Evolutionary conservation across 35 echinoderm and acorn worm species (phyloP).

Genomic region (Diadema setosum): DNA sequence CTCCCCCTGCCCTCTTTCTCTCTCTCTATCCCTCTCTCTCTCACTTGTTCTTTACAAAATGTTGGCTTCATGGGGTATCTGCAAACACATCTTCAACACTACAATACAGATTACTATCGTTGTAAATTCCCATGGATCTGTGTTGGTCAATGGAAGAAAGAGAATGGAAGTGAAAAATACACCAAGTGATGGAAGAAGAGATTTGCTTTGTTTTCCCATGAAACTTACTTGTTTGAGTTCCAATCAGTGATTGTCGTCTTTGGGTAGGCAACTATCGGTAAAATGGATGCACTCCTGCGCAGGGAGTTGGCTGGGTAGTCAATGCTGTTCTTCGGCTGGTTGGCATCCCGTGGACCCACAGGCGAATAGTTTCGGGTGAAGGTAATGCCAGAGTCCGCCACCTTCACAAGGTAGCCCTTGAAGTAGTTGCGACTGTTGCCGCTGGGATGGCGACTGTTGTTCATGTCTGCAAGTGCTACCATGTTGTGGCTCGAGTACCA

Average conservation of each 20-base stretch:
- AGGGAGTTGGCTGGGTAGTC: neutral
- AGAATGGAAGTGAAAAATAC: no score
- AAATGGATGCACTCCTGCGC: neutral
- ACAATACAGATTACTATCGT: no score
- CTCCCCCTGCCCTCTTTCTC: no score
- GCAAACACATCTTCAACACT: no score
- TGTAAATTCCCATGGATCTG: no score
- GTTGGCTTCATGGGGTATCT: no score
- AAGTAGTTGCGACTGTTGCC: neutral
- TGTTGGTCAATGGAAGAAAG: no score
- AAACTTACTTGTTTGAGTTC: constrained; percentile 1
- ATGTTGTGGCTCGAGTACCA: neutral
- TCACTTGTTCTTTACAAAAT: no score
- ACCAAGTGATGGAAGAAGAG: no score
- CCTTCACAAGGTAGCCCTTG: neutral
- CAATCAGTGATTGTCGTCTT: neutral
- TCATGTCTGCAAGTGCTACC: neutral
- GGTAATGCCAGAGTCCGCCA: neutral
- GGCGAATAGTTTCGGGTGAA: neutral
- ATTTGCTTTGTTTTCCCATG: no score
- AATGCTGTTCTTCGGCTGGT: neutral
- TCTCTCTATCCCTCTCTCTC: no score
- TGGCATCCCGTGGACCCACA: neutral
- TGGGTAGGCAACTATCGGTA: neutral
- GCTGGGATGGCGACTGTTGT: neutral